phyloP scores from a whole-genome alignment of 2,888 invertebrate genomes.

The Acleris laterana region DNA sequence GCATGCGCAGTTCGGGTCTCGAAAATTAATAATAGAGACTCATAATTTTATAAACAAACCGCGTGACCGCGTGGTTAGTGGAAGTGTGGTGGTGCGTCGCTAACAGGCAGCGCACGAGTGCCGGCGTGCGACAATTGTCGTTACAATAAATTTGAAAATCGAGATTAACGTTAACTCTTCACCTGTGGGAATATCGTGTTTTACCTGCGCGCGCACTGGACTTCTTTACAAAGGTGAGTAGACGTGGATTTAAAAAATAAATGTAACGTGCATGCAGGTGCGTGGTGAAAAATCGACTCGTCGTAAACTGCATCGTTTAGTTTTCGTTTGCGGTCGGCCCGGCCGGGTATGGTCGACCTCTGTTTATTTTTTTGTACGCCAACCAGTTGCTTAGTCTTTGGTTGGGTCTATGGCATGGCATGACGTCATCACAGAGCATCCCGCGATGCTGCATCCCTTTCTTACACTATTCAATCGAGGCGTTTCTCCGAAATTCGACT shows the following conservation, averaged over 20 bases:
- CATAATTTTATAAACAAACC: slow-evolving; percentile 81
- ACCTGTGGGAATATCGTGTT: slow-evolving; percentile 81
- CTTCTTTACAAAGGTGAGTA: slow-evolving; percentile 76
- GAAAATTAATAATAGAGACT: slow-evolving; percentile 75
- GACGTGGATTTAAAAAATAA: slow-evolving; percentile 38
- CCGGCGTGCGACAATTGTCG: slow-evolving; percentile 47
- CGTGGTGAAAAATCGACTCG: slow-evolving; percentile 44
- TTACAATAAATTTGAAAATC: slow-evolving; percentile 54
- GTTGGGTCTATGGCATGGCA: slow-evolving; percentile 52
- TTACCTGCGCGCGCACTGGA: slow-evolving; percentile 81
- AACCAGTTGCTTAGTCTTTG: slow-evolving; percentile 59
- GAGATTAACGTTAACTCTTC: slow-evolving; percentile 77
- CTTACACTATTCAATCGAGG: slow-evolving; percentile 47
- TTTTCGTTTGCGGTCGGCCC: slow-evolving; percentile 41
- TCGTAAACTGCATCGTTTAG: slow-evolving; percentile 46
- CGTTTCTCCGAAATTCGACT: slow-evolving; percentile 38
- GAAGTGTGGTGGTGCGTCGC: slow-evolving; percentile 59
- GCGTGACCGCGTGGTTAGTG: slow-evolving; percentile 61
- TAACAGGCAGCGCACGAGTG: slow-evolving; percentile 66
- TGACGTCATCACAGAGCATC: slow-evolving; percentile 70
- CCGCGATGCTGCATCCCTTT: slow-evolving; percentile 57
- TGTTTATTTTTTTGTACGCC: slow-evolving; percentile 48
- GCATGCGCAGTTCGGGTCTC: slow-evolving; percentile 77
- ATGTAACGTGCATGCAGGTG: slow-evolving; percentile 48
- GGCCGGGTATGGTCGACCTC: slow-evolving; percentile 41